These are phyloP conservation scores for Eolophus roseicapilla DNA, from an alignment of 2,113 vertebrate genomes.

Conservation along the genomic window DNA sequence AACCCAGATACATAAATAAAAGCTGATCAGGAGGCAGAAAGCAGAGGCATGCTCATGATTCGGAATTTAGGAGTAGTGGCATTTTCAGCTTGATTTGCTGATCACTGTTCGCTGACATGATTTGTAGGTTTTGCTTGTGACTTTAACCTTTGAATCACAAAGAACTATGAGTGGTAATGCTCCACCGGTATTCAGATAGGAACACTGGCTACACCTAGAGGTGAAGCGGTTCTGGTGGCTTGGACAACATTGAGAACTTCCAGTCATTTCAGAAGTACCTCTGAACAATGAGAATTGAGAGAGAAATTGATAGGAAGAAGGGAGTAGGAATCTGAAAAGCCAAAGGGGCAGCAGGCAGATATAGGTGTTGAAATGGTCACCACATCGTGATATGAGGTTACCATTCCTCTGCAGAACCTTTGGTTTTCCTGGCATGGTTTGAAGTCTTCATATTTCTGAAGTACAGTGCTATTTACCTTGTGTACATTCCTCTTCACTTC, in stretches of 20 bases:
- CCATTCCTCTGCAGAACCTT: neutral
- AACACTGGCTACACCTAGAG: conserved; percentile 51
- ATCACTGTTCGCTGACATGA: neutral
- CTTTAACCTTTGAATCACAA: neutral
- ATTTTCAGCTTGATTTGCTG: neutral
- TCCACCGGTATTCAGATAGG: neutral
- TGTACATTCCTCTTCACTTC: neutral
- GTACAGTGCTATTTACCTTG: neutral
- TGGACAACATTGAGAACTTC: neutral
- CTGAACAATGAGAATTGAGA: neutral
- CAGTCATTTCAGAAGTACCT: neutral
- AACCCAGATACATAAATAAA: neutral
- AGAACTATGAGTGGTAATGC: neutral
- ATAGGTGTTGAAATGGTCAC: neutral
- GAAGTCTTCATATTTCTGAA: neutral
- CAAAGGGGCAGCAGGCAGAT: neutral
- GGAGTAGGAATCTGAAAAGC: neutral
- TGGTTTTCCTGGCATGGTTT: neutral
- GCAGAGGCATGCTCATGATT: neutral
- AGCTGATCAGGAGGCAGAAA: neutral
- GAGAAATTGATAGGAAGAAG: neutral
- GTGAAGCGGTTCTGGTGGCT: neutral
- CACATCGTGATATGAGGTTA: neutral
- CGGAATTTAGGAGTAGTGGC: neutral
- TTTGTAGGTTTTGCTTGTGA: neutral